Conservation (phyloP, 2,113 vertebrate genomes). For the Pomatostomus ruficeps region DNA sequence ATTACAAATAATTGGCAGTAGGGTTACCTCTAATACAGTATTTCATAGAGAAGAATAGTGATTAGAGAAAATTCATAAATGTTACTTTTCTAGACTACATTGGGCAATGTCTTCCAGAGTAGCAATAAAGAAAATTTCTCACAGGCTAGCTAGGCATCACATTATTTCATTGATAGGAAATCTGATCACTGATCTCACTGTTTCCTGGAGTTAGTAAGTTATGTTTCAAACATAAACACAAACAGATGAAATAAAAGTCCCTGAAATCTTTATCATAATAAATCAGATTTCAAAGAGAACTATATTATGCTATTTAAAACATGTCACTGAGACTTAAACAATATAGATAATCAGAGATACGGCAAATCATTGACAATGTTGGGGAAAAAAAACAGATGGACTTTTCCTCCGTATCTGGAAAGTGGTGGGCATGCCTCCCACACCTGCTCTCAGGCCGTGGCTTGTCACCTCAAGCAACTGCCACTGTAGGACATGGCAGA, state of each 20-base stretch:
- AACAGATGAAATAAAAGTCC: not conserved
- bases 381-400: not conserved
- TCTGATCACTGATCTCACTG: not conserved
- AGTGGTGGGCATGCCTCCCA: not conserved
- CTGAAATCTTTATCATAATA: not conserved
- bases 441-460: not conserved
- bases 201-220: not conserved
- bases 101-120: not conserved
- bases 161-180: not conserved
- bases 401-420: not conserved
- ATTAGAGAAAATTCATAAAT: not conserved
- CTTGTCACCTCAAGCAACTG: not conserved
- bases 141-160: not conserved
- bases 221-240: not conserved
- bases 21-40: not conserved
- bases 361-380: not conserved
- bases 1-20: not conserved
- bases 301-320: not conserved
- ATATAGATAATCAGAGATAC: not conserved
- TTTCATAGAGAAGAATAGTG: not conserved
- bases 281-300: not conserved
- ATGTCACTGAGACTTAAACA: not conserved
- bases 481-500: not conserved
- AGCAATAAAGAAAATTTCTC: not conserved
- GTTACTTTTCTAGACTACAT: not conserved